These are phyloP conservation scores for Tetramorium parvispinum DNA, from an alignment of 1,140 invertebrate species.

Conservation along the genomic window DNA sequence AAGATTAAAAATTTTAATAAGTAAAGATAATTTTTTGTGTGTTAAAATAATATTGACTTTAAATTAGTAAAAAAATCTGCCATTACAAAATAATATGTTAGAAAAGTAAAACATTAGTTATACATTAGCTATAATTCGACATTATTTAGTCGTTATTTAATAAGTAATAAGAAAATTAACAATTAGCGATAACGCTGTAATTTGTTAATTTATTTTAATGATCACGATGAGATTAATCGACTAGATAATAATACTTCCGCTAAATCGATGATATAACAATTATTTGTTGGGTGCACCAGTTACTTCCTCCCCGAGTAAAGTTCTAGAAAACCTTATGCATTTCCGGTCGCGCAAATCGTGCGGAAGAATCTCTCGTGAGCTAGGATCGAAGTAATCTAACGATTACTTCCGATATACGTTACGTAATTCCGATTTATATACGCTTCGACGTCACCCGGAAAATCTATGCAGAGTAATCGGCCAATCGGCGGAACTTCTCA, in stretches of 20 bases:
- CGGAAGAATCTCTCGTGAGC: conserved; percentile 38
- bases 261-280: not conserved
- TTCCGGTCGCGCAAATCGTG: conserved; percentile 26
- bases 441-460: conserved; percentile 8
- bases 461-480: conserved; percentile 42
- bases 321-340: conserved; percentile 24
- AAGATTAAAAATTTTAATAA: not conserved
- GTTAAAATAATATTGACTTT: not conserved
- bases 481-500: conserved; percentile 61
- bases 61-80: not conserved
- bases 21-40: not conserved
- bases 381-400: not conserved
- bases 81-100: not conserved
- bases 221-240: not conserved
- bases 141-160: not conserved
- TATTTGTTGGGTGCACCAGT: not conserved
- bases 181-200: not conserved
- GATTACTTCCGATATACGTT: conserved; percentile 53
- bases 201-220: not conserved
- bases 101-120: not conserved
- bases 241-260: not conserved
- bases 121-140: not conserved
- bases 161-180: not conserved
- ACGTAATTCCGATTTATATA: conserved; percentile 41
- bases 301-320: not conserved